phyloP scores from a whole-genome alignment of 2,888 invertebrate species.

The Nomada ruficornis region DNA sequence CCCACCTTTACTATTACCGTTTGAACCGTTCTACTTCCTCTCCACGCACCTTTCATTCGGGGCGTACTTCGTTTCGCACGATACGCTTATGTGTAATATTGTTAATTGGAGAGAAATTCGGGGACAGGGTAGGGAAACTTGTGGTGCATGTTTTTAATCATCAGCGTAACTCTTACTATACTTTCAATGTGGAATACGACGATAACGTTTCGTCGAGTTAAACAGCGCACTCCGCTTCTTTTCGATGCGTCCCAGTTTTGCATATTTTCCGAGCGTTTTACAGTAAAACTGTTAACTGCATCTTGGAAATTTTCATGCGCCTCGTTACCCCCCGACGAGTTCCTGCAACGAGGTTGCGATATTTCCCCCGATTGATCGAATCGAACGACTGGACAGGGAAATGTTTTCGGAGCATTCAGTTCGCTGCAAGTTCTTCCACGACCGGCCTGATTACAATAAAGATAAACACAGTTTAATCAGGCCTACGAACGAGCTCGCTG shows the following conservation, averaged over 20 bases:
- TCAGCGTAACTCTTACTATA: too few relatives aligned
- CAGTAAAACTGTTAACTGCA: too few relatives aligned
- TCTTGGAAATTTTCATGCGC: too few relatives aligned
- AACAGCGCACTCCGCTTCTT: too few relatives aligned
- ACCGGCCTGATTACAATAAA: constrained; percentile 48
- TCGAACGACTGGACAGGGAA: constrained; percentile 17
- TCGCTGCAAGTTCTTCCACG: constrained; percentile 42
- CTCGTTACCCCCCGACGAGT: too few relatives aligned
- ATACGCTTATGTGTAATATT: background rate
- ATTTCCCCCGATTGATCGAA: constrained; percentile 40
- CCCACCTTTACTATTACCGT: background rate
- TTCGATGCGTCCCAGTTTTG: too few relatives aligned
- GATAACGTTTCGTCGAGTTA: too few relatives aligned
- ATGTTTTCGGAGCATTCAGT: constrained; percentile 35
- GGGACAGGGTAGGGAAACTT: too few relatives aligned
- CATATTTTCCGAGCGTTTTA: too few relatives aligned
- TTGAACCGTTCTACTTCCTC: constrained; percentile 36
- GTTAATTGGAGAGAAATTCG: too few relatives aligned
- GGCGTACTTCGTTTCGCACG: background rate
- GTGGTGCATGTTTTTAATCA: too few relatives aligned
- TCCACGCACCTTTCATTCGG: constrained; percentile 11
- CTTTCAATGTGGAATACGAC: too few relatives aligned
- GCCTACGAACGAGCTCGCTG: constrained; percentile 14
- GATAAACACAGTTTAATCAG: constrained; percentile 56
- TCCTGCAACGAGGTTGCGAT: background rate